Base-by-base conservation (phyloP, 2,888 invertebrate species). In the Rugalucina vietnamica region DNA sequence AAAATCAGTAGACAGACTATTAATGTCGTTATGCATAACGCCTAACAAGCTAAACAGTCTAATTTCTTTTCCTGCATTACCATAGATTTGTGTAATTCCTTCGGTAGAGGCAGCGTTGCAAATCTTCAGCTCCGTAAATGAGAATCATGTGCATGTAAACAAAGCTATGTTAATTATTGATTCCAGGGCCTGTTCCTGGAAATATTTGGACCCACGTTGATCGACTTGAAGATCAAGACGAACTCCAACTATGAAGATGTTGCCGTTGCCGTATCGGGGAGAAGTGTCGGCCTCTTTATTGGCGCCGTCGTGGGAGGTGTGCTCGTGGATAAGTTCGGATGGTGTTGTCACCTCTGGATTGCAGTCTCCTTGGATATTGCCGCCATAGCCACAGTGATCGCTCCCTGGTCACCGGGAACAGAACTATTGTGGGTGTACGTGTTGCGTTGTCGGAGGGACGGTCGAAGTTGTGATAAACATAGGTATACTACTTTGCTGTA, bases 401-500 rank as follows among this genome's bases (percentile, higher is more conserved):
- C 87, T 24, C 91, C 91, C 4, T 86, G 81, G 75, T 82, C 82
- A 32, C 73, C 77, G 10, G 69, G 76, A 24, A 74, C 90, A 12
- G 73, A 65, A 27, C 29, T 88, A 0, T 57, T 90, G 14, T 89
- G 88, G 85, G 71, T 84, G 24, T 49, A 70, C 83, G n/a, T 50
- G 87, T 1, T 88, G 90, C 49, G 84, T 85, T 36, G 54, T 89
- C 14, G 87, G 88, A 10, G 91, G 91, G 0, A 50, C 87, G 21
- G 88, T 88, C n/a, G 90, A 91, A 69, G 88, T 90, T 10, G 39
- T 90, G 27, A 88, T 91, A 37, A 90, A 91, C 70, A 87, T 90
- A n/a, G 89, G 91, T 91, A n/a, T n/a, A n/a, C n/a, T n/a, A n/a
- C n/a, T n/a, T n/a, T n/a, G n/a, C n/a, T n/a, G n/a, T n/a, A n/a